A percentile compares a stretch with the other conserved stretches of the same genome.
These are phyloP conservation scores for Dinomys branickii DNA, from an alignment of 2,113 vertebrate genomes.

Conservation along the genomic window DNA sequence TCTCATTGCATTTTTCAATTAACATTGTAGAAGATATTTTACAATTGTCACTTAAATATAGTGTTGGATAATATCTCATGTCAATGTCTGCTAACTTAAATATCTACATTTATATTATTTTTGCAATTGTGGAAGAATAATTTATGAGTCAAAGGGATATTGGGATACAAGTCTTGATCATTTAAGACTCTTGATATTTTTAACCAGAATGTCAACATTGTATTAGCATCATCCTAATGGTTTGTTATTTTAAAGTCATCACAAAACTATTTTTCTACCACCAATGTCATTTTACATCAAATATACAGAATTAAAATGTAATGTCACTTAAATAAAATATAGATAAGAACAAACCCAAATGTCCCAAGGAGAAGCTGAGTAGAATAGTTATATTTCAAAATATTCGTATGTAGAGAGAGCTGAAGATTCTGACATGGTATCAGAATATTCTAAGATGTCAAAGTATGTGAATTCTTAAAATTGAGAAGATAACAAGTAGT, in stretches of 20 bases:
- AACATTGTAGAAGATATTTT: background rate
- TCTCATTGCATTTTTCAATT: background rate
- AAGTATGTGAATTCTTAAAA: conserved; percentile 16
- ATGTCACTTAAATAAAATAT: background rate
- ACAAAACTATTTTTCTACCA: background rate
- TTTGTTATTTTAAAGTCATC: background rate
- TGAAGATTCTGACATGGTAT: background rate
- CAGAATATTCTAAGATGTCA: background rate
- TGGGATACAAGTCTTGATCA: background rate
- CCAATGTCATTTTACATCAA: background rate
- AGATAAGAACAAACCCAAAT: background rate
- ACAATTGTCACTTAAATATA: background rate
- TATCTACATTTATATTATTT: background rate
- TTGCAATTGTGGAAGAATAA: background rate
- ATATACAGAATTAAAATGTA: background rate
- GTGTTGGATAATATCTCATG: background rate
- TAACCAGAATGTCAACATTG: background rate
- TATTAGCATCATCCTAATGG: background rate
- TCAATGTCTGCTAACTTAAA: background rate
- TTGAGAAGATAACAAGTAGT: background rate
- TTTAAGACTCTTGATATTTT: background rate
- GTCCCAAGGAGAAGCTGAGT: background rate
- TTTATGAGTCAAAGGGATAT: background rate
- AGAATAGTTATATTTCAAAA: background rate
- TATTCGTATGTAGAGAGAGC: background rate